Conservation (phyloP, 1,140 invertebrate genomes). For the Drosophila parabipectinata region DNA sequence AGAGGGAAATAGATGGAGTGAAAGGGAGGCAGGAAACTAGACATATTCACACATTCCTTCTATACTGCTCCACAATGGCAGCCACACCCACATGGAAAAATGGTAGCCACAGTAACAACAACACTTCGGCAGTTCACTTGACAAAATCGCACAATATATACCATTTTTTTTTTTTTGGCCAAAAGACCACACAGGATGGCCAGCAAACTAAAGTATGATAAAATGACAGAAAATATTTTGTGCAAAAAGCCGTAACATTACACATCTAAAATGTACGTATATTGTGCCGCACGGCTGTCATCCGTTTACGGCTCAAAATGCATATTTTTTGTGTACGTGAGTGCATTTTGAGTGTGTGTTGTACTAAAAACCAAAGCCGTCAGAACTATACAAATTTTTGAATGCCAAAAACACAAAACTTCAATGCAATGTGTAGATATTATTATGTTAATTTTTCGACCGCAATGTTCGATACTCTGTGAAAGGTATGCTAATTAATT, state of each 20-base stretch:
- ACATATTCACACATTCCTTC: slow-evolving; percentile 26
- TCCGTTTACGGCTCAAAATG: slow-evolving; percentile 24
- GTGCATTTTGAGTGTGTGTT: slow-evolving; percentile 30
- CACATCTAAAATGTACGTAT: slow-evolving; percentile 35
- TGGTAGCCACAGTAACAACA: slow-evolving; percentile 30
- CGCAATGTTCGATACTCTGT: neutral
- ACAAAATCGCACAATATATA: slow-evolving; percentile 69
- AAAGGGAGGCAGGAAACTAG: neutral
- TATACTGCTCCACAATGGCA: slow-evolving; percentile 17
- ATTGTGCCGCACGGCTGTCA: slow-evolving; percentile 23
- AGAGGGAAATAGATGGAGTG: neutral
- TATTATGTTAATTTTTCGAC: neutral
- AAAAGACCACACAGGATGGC: slow-evolving; percentile 28
- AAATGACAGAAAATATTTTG: slow-evolving; percentile 69
- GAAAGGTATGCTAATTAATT: neutral
- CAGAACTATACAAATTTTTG: slow-evolving; percentile 43
- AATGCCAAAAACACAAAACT: slow-evolving; percentile 20
- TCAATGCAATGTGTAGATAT: neutral
- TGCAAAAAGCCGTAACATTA: slow-evolving; percentile 64
- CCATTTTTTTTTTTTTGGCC: slow-evolving; percentile 1
- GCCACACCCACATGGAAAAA: slow-evolving; percentile 27
- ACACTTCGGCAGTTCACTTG: slow-evolving; percentile 62
- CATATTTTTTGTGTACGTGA: slow-evolving; percentile 20
- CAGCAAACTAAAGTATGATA: slow-evolving; percentile 57
- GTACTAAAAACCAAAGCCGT: slow-evolving; percentile 25